These are phyloP conservation scores for Ellobius talpinus DNA, from an alignment of 2,113 vertebrate genomes.

Conservation along the genomic window DNA sequence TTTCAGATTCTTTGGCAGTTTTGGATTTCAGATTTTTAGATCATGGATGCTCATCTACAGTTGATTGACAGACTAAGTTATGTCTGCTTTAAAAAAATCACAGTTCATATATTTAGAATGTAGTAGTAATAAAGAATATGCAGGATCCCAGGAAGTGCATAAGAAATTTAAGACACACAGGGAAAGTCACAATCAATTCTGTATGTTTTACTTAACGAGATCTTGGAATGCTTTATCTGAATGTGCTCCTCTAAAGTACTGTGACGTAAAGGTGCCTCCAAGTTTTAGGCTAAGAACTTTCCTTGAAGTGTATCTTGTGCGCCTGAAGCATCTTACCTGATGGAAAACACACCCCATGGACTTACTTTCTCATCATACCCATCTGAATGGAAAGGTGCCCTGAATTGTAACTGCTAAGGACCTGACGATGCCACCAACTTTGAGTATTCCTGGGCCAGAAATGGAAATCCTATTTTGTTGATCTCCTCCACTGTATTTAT, in stretches of 20 bases:
- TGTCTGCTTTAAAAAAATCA: conserved; percentile 40
- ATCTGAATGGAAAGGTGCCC: background rate
- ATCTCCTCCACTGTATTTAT: conserved; percentile 2
- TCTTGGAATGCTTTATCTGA: background rate
- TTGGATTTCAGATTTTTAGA: background rate
- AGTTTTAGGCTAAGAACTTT: conserved; percentile 21
- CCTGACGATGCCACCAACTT: background rate
- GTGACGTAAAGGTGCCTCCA: background rate
- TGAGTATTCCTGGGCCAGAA: background rate
- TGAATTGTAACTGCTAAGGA: background rate
- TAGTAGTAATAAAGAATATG: background rate
- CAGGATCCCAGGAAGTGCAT: background rate
- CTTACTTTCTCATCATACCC: background rate
- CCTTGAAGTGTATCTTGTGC: background rate
- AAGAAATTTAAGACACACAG: conserved; percentile 21
- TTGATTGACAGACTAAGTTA: background rate
- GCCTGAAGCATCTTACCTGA: background rate
- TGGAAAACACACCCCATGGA: background rate
- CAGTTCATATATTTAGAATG: background rate
- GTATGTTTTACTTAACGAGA: background rate
- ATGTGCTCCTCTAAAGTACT: background rate
- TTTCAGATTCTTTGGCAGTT: background rate
- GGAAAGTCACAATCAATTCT: conserved; percentile 22
- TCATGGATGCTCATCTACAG: background rate
- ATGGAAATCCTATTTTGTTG: background rate